Percentiles rank a stretch among this genome's conserved stretches.
phyloP scores from a whole-genome alignment of 2,888 invertebrate genomes.

The Agrilus biguttatus region DNA sequence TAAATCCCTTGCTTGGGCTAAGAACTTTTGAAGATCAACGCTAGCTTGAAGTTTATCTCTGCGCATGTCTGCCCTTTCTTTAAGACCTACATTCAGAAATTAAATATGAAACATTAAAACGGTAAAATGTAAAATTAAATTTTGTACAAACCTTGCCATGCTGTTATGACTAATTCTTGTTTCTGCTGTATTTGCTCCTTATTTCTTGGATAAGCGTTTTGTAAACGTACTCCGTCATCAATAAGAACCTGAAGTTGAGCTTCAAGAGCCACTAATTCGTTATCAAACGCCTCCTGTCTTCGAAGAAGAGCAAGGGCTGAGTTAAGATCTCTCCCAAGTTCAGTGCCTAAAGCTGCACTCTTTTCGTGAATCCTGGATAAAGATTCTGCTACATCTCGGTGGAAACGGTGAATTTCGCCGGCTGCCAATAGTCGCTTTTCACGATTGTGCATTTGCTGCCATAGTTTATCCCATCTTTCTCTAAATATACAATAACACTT shows the following conservation, averaged over 20 bases:
- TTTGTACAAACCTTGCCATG: slow-evolving; percentile 48
- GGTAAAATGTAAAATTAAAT: too few relatives aligned
- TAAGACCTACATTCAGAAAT: slow-evolving; percentile 37
- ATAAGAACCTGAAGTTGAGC: slow-evolving; percentile 81
- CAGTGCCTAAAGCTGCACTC: slow-evolving; percentile 68
- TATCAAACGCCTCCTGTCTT: slow-evolving; percentile 85
- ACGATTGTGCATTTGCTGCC: slow-evolving; percentile 74
- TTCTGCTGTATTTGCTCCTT: slow-evolving; percentile 79
- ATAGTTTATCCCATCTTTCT: slow-evolving; percentile 74
- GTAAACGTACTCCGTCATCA: slow-evolving; percentile 81
- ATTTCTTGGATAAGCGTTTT: slow-evolving; percentile 80
- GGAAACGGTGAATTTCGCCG: slow-evolving; percentile 94
- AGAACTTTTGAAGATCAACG: slow-evolving; percentile 77
- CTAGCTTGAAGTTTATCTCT: slow-evolving; percentile 73
- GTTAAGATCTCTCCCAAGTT: slow-evolving; percentile 67
- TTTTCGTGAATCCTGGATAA: slow-evolving; percentile 82
- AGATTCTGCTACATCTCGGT: slow-evolving; percentile 87
- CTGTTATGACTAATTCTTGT: slow-evolving; percentile 70
- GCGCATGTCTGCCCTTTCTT: slow-evolving; percentile 67
- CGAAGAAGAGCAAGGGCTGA: slow-evolving; percentile 70
- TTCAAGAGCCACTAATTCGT: slow-evolving; percentile 83
- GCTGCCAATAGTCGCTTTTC: slow-evolving; percentile 83
- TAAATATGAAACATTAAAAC: neutral
- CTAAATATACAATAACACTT: slow-evolving; percentile 26
- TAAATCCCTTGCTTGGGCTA: slow-evolving; percentile 71